Evolutionary conservation across 2,888 invertebrate genomes (phyloP), one percentile per base, ranked within the genome.

Genomic region (Eristalis arbustorum): DNA sequence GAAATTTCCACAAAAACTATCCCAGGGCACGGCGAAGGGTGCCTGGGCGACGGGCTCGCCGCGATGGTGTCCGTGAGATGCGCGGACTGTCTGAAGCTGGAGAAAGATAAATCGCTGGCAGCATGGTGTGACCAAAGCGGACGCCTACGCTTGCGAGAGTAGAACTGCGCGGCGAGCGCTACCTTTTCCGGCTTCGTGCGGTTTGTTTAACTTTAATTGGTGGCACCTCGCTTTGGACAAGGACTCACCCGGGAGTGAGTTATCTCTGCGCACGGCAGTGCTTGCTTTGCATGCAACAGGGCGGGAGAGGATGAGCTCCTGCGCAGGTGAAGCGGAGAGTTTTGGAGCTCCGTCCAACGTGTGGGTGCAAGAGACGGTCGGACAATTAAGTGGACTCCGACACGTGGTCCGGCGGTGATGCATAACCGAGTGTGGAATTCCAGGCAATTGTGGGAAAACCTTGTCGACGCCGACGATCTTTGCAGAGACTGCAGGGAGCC

Each of bases 171-270:
- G n/a, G n/a, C n/a, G n/a, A 23, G 59, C 25, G 83, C 87, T 87
- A 79, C 82, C 74, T 83, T 87, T 87, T 87, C 87, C 87, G 87
- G 87, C 68, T 87, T 87, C 83, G 72, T 87, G 83, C 31, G 83
- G 87, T 75, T 75, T 83, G 83, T 74, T 83, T 74, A 71, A 71
- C 75, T 87, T 87, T 87, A 87, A 87, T 87, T 87, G 87, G 87
- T 61, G 66, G 63, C 68, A 23, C 40, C 57, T 67, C 67, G 59
- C 42, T 66, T 87, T 78, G 78, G 75, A 72, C 75, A 75, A 77
- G 85, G 68, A 5, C 68, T 74, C n/a, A n/a, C n/a, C 68, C 23
- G 67, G 76, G 42, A 72, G 67, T 73, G 72, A 78, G 31, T 78
- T 78, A 78, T 78, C 63, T 63, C 23, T 71, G 14, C 18, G 49